A percentile compares a stretch with the other conserved stretches of the same genome.
Conservation (phyloP, 2,113 vertebrate species). For the Anarhynchus alexandrinus region DNA sequence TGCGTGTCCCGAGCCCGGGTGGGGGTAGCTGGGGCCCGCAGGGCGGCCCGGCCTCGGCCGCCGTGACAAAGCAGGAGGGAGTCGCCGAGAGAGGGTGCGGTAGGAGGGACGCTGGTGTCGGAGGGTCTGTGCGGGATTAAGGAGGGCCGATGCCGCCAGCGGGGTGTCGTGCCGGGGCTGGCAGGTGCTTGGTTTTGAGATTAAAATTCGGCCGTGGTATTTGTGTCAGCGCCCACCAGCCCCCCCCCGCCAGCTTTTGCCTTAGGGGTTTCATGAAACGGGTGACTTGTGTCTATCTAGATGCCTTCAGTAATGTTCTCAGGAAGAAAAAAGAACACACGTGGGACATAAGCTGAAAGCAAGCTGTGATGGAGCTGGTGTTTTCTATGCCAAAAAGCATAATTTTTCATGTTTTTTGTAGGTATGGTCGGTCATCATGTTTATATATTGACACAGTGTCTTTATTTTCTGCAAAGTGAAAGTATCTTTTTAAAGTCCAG, state of each 20-base stretch:
- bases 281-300: accelerated
- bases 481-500: background rate
- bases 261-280: accelerated
- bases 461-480: background rate
- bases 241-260: background rate
- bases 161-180: too few relatives aligned
- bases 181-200: background rate
- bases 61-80: background rate
- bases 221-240: accelerated
- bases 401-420: accelerated
- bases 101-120: accelerated
- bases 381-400: background rate
- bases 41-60: background rate
- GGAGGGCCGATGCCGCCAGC: accelerated
- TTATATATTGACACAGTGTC: background rate
- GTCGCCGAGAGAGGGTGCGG: background rate
- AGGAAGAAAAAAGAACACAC: accelerated
- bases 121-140: accelerated
- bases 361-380: too few relatives aligned
- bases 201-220: accelerated
- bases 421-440: background rate
- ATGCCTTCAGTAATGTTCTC: accelerated
- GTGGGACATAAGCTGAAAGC: background rate
- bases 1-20: too few relatives aligned
- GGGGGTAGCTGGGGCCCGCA: background rate